Evolutionary conservation across 64 coral and sea anemone genomes (phyloP), one percentile per base, ranked within the genome.

Genomic region (Stylophora pistillata): DNA sequence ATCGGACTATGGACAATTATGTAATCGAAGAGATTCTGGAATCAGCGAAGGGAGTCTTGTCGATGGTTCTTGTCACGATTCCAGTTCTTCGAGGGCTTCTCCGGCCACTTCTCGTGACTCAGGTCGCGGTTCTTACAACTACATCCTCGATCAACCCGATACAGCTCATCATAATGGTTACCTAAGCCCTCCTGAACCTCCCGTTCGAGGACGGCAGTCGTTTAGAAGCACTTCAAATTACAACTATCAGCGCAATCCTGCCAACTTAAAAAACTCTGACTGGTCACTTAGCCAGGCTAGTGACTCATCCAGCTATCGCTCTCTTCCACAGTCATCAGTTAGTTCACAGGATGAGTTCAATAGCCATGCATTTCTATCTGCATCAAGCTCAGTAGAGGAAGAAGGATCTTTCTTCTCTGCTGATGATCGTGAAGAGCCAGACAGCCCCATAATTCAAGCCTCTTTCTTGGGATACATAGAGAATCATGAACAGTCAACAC

Each of bases 1-100:
- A 62, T 59, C 85, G 13, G 80, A 74, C 31, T n/a, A 27, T 18
- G 76, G 74, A 31, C 71, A 89, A 9, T 54, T 57, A 13, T 88
- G 57, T 29, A 92, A 95, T 47, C 90, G 88, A 58, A 89, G 97
- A 34, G 97, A 99, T 71, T 95, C 93, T 47, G 97, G 97, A 61
- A 99, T 99, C 7, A 99, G 97, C 82, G 97, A 99, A 60, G 90
- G 90, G 21, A 93, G 93, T 83, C 90, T 88, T 21, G 37, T 76
- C 52, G 78, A 80, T 32, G 80, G 88, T 71, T 74, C 85, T 10
- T 58, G 72, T 26, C 91, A 98, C 11, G 94, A 94, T 30, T 94
- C 96, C 13, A 88, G 90, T 16, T 84, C 82, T 11, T 86, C 72
- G 59, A 79, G 82, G 18, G 81, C 71, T n/a, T 93, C 90, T 5